Evolutionary conservation across 2,113 vertebrate species (phyloP).

Genomic region (Bubo scandiacus): DNA sequence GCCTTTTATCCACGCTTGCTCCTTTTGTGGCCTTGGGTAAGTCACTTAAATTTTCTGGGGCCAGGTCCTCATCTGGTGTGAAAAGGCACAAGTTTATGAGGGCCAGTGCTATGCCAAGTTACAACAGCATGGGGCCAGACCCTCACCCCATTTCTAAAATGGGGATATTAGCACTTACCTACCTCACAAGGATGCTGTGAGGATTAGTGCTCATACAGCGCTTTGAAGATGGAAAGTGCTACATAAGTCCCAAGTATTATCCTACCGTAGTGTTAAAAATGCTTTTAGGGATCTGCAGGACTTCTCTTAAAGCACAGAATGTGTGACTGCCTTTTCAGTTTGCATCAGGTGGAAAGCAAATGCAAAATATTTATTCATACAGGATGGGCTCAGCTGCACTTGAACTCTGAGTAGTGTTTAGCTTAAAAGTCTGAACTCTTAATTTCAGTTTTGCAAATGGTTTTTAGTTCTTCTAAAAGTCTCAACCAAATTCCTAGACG

Average conservation of each 20-base stretch:
- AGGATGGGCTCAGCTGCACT: not conserved
- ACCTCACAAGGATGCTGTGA: not conserved
- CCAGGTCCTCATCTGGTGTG: not conserved
- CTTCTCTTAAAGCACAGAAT: not conserved
- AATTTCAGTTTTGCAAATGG: not conserved
- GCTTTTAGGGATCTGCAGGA: not conserved
- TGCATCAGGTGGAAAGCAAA: not conserved
- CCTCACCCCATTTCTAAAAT: not conserved
- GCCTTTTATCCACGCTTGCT: not conserved
- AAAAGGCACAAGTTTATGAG: not conserved
- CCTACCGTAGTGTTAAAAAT: not conserved
- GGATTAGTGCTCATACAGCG: not conserved
- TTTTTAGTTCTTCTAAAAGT: slow-evolving; percentile 1
- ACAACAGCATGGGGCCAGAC: not conserved
- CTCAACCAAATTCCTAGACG: not conserved
- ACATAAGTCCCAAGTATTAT: not conserved
- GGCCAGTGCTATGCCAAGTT: not conserved
- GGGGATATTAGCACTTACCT: not conserved
- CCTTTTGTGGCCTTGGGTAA: not conserved
- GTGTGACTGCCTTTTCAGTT: not conserved
- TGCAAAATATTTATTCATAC: not conserved
- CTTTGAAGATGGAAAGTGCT: not conserved
- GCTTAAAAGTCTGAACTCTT: not conserved
- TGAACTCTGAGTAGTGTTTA: not conserved
- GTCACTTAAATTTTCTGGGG: not conserved